These are phyloP conservation scores for Xylota sylvarum DNA, from an alignment of 2,888 invertebrate species.

Conservation along the genomic window DNA sequence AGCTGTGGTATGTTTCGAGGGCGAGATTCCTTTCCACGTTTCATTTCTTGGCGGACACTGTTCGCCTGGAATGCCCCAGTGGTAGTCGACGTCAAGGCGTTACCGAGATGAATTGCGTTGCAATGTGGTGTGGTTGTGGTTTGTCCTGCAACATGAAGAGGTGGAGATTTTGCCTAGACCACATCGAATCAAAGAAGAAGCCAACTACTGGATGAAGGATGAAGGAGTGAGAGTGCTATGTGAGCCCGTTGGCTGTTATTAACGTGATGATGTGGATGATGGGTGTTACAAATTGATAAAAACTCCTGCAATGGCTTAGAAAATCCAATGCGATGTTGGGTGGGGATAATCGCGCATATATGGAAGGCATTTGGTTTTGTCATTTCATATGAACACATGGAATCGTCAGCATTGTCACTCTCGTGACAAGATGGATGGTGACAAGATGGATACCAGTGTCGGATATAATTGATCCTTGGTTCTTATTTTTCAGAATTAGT, in stretches of 20 bases:
- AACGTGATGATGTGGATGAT: conserved; percentile 74
- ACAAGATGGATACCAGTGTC: no score
- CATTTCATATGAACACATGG: not conserved
- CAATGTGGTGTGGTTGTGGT: conserved; percentile 27
- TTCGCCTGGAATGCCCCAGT: conserved; percentile 48
- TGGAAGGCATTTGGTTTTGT: not conserved
- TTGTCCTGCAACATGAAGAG: conserved; percentile 46
- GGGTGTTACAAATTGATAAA: conserved; percentile 73
- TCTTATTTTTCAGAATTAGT: no score
- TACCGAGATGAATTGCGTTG: conserved; percentile 72
- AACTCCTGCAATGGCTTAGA: not conserved
- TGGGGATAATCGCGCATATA: no score
- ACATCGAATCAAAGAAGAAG: conserved; percentile 70
- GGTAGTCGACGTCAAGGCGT: conserved; percentile 72
- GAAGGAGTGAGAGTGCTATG: conserved; percentile 71
- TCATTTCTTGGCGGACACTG: conserved; percentile 29
- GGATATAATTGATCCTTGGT: no score
- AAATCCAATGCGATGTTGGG: not conserved
- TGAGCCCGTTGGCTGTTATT: conserved; percentile 69
- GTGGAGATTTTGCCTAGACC: conserved; percentile 70
- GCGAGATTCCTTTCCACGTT: conserved; percentile 70
- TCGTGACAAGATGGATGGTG: no score
- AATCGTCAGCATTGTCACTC: no score
- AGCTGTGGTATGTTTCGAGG: conserved; percentile 67
- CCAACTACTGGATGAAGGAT: conserved; percentile 71